These are phyloP conservation scores for Panagrolaimus sp. DNA, from an alignment of 1,140 invertebrate species.

Conservation along the genomic window DNA sequence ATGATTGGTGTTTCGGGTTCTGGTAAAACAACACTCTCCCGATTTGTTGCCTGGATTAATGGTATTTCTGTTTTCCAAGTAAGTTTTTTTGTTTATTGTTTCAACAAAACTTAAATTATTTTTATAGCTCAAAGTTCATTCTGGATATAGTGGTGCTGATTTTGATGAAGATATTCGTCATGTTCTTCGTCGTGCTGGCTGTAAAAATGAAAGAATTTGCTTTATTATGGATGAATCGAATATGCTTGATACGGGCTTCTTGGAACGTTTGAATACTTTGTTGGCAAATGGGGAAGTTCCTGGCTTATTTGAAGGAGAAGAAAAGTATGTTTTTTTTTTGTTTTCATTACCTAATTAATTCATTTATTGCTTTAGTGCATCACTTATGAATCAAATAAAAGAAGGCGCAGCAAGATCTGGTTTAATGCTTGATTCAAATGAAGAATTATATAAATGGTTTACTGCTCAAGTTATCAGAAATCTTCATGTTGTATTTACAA, in stretches of 20 bases:
- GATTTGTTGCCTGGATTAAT: constrained; percentile 99
- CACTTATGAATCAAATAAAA: constrained; percentile 98
- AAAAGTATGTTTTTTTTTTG: background rate
- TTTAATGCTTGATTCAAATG: constrained; percentile 88
- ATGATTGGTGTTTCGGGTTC: constrained; percentile 94
- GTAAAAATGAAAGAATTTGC: constrained; percentile 95
- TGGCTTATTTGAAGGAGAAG: constrained; percentile 67
- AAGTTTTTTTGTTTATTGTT: constrained; percentile 61
- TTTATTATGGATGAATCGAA: constrained; percentile 99
- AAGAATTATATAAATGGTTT: constrained; percentile 98
- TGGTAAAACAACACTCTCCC: constrained; percentile 94
- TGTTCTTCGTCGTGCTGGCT: constrained; percentile 85
- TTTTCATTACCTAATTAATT: no score
- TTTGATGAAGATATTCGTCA: constrained; percentile 96
- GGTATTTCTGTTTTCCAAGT: constrained; percentile 96
- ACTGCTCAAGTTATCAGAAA: constrained; percentile 94
- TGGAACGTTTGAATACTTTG: constrained; percentile 97
- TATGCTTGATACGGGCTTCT: constrained; percentile 92
- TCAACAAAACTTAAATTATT: background rate
- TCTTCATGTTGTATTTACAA: constrained; percentile 97
- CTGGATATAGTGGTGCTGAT: constrained; percentile 95
- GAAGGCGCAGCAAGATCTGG: constrained; percentile 92
- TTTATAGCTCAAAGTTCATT: constrained; percentile 73
- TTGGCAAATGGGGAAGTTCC: constrained; percentile 97
- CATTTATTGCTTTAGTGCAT: constrained; percentile 64